A percentile compares a stretch with the other conserved stretches of the same genome.
Conservation (phyloP, 2,888 invertebrate species). For the Platycnemis pennipes region DNA sequence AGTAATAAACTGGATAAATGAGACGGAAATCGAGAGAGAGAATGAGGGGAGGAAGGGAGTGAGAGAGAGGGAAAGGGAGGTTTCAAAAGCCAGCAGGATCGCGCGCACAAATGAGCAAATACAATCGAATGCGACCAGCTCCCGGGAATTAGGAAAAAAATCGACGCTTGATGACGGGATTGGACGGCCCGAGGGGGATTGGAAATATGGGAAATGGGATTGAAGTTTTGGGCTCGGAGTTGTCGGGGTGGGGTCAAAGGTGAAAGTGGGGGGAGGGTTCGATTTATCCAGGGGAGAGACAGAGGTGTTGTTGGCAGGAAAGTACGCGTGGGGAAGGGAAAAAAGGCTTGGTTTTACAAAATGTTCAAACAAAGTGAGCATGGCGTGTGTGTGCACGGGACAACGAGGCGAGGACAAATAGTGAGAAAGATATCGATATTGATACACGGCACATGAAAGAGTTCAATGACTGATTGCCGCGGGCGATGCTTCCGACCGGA, state of each 20-base stretch:
- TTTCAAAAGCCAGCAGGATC: not conserved
- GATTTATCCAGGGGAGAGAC: not conserved
- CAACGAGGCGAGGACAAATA: not conserved
- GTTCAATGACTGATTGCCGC: conserved; percentile 10
- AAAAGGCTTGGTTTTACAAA: not conserved
- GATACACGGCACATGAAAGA: not conserved
- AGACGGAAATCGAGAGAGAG: not conserved
- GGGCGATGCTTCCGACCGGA: not conserved
- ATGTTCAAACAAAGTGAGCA: not conserved
- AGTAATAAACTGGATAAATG: not conserved
- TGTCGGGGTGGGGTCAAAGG: not conserved
- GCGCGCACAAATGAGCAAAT: conserved; percentile 6
- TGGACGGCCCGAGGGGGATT: not conserved
- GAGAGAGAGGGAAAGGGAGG: not conserved
- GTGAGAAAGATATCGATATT: not conserved
- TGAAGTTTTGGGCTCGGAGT: no score
- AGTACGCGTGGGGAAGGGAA: not conserved
- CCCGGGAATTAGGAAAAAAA: not conserved
- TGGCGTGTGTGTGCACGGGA: not conserved
- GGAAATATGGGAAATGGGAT: not conserved
- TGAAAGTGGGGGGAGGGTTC: not conserved
- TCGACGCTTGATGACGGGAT: conserved; percentile 46
- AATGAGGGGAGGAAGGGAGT: not conserved
- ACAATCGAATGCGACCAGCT: conserved; percentile 2
- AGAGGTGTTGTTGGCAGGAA: not conserved